Evolutionary conservation across 2,888 invertebrate genomes (phyloP), one percentile per base, ranked within the genome.

Genomic region (Drosophila gaucha): DNA sequence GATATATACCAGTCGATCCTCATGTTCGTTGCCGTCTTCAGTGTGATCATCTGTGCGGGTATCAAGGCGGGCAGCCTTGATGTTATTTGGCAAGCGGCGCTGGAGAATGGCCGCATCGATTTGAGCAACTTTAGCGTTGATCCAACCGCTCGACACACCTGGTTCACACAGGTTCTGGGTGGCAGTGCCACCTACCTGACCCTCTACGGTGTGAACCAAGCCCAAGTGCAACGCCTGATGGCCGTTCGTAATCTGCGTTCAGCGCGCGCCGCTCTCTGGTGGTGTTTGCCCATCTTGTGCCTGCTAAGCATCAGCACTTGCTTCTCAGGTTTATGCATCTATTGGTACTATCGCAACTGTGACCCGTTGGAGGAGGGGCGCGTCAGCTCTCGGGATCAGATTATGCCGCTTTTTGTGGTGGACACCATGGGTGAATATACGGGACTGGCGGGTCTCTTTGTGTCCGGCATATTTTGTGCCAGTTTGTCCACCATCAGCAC

Each of bases 401-500:
- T 96, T 49, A 95, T 96, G 95, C 96, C 96, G 0, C 93, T 94
- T 56, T 96, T 95, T 89, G 96, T 96, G 18, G 94, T 96, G 70
- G 95, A 96, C 69, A 94, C 94, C 0, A 94, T 98, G 95, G 92
- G 93, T 0, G 88, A 93, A 47, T 91, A 94, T 50, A 96, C 96
- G 0, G 98, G 98, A 0, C 88, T 98, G 18, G 94, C 97, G 0
- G 98, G 98, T 0, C 93, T 98, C 20, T 98, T 98, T 89, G 95
- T 98, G 0, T 96, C 98, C 4, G 96, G 98, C 3, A 96, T 98
- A 65, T 97, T 98, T 90, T 97, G 97, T 79, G 98, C 97, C 0
- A 96, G 97, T 0, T 93, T 98, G 9, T 97, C 98, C 41, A 97
- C 98, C 0, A 95, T 98, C 63, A 98, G 98, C 0, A 97, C 98